These are phyloP conservation scores for Magallana gigas DNA, from an alignment of 1,140 invertebrate species.

Conservation along the genomic window DNA sequence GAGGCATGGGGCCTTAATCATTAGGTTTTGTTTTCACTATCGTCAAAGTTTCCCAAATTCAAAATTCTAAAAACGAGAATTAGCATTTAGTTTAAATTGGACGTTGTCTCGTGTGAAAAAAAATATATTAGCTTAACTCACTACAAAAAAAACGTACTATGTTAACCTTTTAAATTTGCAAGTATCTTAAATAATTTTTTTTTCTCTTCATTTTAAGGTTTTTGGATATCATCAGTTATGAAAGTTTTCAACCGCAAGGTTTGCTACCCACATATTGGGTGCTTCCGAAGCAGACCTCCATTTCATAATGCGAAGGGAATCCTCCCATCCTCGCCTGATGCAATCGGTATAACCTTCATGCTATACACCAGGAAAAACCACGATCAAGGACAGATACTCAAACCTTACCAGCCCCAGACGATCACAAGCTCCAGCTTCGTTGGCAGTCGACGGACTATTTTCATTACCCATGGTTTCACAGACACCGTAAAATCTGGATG, in stretches of 20 bases:
- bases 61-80: no score
- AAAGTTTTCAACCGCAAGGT: background rate
- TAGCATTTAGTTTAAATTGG: no score
- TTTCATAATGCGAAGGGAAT: conserved; percentile 84
- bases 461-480: conserved; percentile 43
- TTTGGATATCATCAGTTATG: background rate
- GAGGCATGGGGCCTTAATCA: no score
- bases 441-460: background rate
- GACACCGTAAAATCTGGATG: conserved; percentile 9
- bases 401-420: background rate
- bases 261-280: conserved; percentile 83
- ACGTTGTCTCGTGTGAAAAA: no score
- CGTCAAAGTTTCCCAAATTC: no score
- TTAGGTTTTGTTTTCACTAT: no score
- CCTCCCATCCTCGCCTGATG: conserved; percentile 89
- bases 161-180: no score
- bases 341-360: conserved; percentile 85
- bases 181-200: no score
- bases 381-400: conserved; percentile 37
- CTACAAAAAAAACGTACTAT: no score
- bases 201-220: background rate
- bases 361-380: conserved; percentile 77
- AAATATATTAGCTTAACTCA: no score
- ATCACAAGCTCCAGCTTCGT: background rate
- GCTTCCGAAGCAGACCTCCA: conserved; percentile 92